Base-by-base conservation (phyloP, 2,797 vertebrate species). In the Dendrocincla tyrannina region DNA sequence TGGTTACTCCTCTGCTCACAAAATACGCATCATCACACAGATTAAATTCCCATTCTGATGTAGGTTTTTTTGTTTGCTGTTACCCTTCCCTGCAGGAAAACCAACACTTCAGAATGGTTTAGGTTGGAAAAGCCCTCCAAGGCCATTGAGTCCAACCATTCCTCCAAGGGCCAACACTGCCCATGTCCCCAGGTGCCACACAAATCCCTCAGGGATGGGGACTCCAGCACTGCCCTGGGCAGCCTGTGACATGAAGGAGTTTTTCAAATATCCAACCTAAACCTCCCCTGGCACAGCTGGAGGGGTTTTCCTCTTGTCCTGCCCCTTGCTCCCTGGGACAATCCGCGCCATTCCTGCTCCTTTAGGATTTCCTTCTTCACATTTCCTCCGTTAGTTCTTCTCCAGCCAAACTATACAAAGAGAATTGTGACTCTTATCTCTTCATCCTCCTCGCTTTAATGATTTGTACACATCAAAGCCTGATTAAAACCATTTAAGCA, bases 381-480 rank as follows among this genome's bases (percentile, higher is more conserved):
- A 22, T 46, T 46, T 46, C 44, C 52, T 67, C 27, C 5, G 0
- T 6, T 7, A 35, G 62, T 17, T 73, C 58, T 63, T 85, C 78
- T 60, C 67, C 85, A 89, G 85, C 59, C 78, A 33, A 87, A 59
- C 28, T 52, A 56, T 2, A 64, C 74, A 74, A n/a, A 55, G 81
- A n/a, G 52, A 95, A 72, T 10, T 7, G 52, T 12, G 64, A 55
- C 83, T 95, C 88, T 84, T 74, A 95, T 66, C 95, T 88, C 80
- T 44, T 91, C 94, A 95, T 67, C 95, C 93, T 73, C 58, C 93
- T 93, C 10, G 3, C 83, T 94, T 91, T 90, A 95, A 95, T 56
- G 55, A 91, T 88, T 68, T 84, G 85, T 44, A 74, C 89, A 94
- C 91, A 96, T 96, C 90, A 96, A 95, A 96, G 93, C 85, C 93